These are phyloP conservation scores for Helicolenus hilgendorfi DNA, from an alignment of 2,797 vertebrate species.

Conservation along the genomic window DNA sequence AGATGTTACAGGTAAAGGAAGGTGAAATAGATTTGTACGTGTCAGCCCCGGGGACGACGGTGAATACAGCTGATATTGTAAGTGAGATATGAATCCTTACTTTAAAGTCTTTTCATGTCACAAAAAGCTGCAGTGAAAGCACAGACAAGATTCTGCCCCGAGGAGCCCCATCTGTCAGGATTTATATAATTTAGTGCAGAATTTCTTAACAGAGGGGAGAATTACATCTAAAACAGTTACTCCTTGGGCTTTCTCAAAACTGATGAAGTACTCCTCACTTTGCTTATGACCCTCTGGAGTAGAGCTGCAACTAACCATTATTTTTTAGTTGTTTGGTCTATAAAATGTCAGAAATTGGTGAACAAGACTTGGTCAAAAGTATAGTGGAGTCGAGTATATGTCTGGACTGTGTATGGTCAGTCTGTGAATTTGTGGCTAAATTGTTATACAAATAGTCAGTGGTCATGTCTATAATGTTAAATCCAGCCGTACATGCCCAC, in stretches of 20 bases:
- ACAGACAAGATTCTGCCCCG: neutral
- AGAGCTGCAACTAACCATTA: too few relatives aligned
- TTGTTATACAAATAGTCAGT: too few relatives aligned
- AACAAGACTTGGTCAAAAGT: too few relatives aligned
- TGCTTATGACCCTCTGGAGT: neutral
- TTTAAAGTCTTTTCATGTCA: neutral
- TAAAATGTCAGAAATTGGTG: too few relatives aligned
- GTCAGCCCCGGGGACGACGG: constrained; percentile 6
- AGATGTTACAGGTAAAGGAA: neutral
- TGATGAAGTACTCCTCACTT: neutral
- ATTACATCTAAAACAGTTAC: neutral
- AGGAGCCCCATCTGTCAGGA: neutral
- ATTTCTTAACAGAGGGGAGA: neutral
- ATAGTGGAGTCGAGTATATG: too few relatives aligned
- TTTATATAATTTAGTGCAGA: neutral
- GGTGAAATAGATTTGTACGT: neutral
- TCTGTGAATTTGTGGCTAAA: too few relatives aligned
- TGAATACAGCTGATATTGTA: constrained; percentile 10
- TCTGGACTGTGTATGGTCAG: too few relatives aligned
- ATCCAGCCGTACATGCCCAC: too few relatives aligned
- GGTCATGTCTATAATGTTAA: too few relatives aligned
- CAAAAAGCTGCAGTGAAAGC: constrained; percentile 1
- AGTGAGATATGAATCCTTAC: constrained; percentile 3
- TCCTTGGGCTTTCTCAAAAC: neutral
- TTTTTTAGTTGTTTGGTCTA: too few relatives aligned